Percentiles rank a stretch among this genome's conserved stretches.
phyloP scores from a whole-genome alignment of 2,888 invertebrate genomes.

The Drosophila meridionalis region DNA sequence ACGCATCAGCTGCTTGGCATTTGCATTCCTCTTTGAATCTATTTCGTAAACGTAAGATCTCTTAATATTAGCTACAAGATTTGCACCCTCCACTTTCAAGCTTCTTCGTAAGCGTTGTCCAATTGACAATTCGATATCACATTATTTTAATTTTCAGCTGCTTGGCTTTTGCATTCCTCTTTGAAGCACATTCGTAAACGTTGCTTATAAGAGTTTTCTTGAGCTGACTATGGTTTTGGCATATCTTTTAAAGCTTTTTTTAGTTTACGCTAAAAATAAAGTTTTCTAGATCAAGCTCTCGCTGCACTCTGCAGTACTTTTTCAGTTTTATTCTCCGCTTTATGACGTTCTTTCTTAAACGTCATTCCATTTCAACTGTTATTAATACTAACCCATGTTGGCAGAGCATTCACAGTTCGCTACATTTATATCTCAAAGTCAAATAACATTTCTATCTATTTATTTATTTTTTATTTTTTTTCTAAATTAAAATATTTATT shows the following conservation, averaged over 20 bases:
- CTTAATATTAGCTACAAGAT: not conserved
- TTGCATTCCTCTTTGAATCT: not conserved
- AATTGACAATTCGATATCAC: no score
- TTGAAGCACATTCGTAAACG: not conserved
- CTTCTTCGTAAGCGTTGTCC: no score
- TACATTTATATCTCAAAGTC: slow-evolving; percentile 14
- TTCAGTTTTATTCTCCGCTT: not conserved
- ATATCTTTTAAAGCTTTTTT: not conserved
- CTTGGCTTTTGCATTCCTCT: not conserved
- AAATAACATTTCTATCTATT: slow-evolving; percentile 26
- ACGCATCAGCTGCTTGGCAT: no score
- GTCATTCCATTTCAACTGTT: not conserved
- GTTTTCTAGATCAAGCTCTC: not conserved
- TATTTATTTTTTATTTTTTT: slow-evolving; percentile 19
- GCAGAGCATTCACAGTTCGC: slow-evolving; percentile 30
- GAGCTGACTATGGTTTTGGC: no score
- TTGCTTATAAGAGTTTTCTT: not conserved
- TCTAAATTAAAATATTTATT: slow-evolving; percentile 40
- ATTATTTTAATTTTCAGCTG: no score
- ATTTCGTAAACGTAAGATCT: not conserved
- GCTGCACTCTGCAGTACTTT: not conserved
- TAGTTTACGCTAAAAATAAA: not conserved
- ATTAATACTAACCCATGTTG: no score
- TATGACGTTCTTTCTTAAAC: not conserved
- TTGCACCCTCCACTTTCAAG: not conserved